phyloP scores from a whole-genome alignment of 2,113 vertebrate species.

The Aleadryas rufinucha region DNA sequence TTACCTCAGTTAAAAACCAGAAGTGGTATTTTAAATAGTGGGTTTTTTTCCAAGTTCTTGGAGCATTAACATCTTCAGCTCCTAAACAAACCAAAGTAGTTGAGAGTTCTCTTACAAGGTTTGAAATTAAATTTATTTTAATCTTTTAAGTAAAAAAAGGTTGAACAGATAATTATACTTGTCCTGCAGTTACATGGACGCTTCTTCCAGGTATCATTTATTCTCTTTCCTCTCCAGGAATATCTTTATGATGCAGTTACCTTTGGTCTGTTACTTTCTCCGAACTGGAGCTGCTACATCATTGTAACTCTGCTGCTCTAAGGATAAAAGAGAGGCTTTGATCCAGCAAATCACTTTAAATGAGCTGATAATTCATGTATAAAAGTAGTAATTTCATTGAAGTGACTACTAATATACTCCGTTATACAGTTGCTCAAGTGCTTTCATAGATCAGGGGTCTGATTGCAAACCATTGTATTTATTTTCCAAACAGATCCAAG shows the following conservation, averaged over 20 bases:
- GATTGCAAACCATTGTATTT: background rate
- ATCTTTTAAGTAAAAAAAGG: background rate
- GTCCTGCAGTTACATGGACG: background rate
- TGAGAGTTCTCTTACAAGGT: background rate
- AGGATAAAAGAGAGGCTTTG: constrained; percentile 26
- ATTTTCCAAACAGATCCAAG: constrained; percentile 10
- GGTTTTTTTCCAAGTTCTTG: background rate
- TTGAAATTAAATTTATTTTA: background rate
- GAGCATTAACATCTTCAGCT: background rate
- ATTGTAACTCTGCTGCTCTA: background rate
- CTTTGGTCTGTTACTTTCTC: background rate
- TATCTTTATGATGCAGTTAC: background rate
- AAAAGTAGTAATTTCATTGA: constrained; percentile 37
- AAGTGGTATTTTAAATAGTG: background rate
- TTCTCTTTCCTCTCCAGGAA: background rate
- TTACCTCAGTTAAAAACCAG: constrained; percentile 3
- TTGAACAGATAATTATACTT: background rate
- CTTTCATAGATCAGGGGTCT: background rate
- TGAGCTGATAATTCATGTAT: constrained; percentile 38
- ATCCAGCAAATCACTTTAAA: constrained; percentile 27
- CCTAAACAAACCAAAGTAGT: background rate
- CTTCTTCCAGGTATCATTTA: background rate
- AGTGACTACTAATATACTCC: background rate
- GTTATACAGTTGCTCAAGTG: background rate
- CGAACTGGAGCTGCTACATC: background rate